Evolutionary conservation across 2,797 vertebrate genomes (phyloP), one percentile per base, ranked within the genome.

Genomic region (Eidolon dupreanum): DNA sequence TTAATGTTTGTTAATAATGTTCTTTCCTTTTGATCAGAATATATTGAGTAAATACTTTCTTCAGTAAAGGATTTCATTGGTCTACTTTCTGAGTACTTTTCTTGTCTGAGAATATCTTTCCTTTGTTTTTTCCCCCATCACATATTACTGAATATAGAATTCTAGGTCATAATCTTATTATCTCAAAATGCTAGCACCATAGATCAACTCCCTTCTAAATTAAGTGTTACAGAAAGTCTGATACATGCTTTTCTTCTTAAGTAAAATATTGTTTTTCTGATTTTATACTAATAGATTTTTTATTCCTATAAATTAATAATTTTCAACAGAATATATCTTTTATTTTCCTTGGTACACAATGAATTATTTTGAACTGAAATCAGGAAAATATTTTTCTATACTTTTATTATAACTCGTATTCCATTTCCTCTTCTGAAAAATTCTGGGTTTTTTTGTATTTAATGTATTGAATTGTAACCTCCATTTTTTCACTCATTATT

Each of bases 301-400:
- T 53, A 24, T 77, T 73, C 15, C 81, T 77, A 86, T 66, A 74
- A 85, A 83, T 36, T 43, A 83, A 36, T 26, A 85, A 93, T 22
- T 91, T 93, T 87, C 41, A 84, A 15, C 28, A 93, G n/a, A 93
- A 84, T 33, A 46, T 65, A 53, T n/a, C 79, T 90, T 83, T 75
- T 38, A 92, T 92, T 88, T 86, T 22, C 11, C 43, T 11, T 49
- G 46, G 15, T 33, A 92, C 9, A 55, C 59, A 66, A 68, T 33
- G 13, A 90, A 78, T 10, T 70, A 83, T 90, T 88, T 73, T 95
- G 38, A 92, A 87, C 38, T 91, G 53, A 96, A 82, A 33, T 66
- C 20, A 91, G 51, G 53, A 75, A 92, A 61, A 51, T 75, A 22
- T 10, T 82, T 89, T 31, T 43, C 17, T 24, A 19, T 41, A 61